phyloP scores from a whole-genome alignment of 2,797 vertebrate species.

The Myoxocephalus aenaeus region DNA sequence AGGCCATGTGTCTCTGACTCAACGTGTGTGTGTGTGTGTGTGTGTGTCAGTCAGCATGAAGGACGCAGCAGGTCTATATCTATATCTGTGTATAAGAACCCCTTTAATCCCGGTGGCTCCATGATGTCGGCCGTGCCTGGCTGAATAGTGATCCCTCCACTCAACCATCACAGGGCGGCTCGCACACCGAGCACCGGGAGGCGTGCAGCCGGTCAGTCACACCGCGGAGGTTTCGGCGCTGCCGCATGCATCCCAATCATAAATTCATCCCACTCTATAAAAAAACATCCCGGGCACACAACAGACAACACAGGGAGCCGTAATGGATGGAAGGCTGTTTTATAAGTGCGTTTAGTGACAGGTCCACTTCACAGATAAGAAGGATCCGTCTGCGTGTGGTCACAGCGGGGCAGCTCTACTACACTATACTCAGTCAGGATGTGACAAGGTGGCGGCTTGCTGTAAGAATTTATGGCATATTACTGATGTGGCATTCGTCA shows the following conservation, averaged over 20 bases:
- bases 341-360: conserved; percentile 76
- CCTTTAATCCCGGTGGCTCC: conserved; percentile 61
- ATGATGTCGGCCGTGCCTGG: conserved; percentile 57
- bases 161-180: conserved; percentile 49
- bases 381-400: conserved; percentile 66
- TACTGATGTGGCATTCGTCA: conserved; percentile 62
- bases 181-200: conserved; percentile 30
- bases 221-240: conserved; percentile 38
- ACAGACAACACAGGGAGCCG: conserved; percentile 69
- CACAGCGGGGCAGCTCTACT: conserved; percentile 52
- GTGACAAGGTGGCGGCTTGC: conserved; percentile 65
- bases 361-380: conserved; percentile 76
- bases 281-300: conserved; percentile 68
- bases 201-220: conserved; percentile 58
- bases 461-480: conserved; percentile 60
- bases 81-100: conserved; percentile 45
- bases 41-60: conserved; percentile 25
- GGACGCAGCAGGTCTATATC: conserved; percentile 35
- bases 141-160: conserved; percentile 59
- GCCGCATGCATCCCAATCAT: conserved; percentile 62
- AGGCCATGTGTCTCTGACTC: neutral
- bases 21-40: conserved; percentile 26
- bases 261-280: conserved; percentile 69
- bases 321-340: conserved; percentile 78
- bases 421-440: conserved; percentile 52